Percentiles rank a stretch among this genome's conserved stretches.
These are phyloP conservation scores for Aphyosemion australe DNA, from an alignment of 2,113 vertebrate genomes.

Conservation along the genomic window DNA sequence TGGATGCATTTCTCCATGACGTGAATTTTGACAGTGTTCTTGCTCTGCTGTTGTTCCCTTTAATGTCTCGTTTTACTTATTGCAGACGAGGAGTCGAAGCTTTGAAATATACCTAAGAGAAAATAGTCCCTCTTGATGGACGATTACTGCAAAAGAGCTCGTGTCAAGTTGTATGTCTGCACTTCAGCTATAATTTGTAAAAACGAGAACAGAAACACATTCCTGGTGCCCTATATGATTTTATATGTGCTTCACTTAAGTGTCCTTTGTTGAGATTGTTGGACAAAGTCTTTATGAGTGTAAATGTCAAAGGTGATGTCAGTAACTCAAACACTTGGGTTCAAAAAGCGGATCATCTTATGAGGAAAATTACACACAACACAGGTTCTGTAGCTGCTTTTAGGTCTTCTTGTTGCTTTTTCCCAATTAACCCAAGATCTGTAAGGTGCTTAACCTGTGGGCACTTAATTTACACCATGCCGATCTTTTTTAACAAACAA, in stretches of 20 bases:
- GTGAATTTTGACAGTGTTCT: slow-evolving; percentile 21
- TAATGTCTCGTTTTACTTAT: slow-evolving; percentile 18
- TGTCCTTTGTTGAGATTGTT: slow-evolving; percentile 31
- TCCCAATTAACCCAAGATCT: slow-evolving; percentile 60
- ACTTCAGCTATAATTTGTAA: slow-evolving; percentile 23
- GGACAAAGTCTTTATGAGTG: slow-evolving; percentile 21
- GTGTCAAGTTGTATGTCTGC: slow-evolving; percentile 18
- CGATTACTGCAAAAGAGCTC: slow-evolving; percentile 4
- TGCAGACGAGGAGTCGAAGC: slow-evolving; percentile 20
- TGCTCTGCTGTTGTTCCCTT: slow-evolving; percentile 14
- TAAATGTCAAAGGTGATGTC: slow-evolving; percentile 62
- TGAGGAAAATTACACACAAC: slow-evolving; percentile 15
- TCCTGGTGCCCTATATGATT: slow-evolving; percentile 7
- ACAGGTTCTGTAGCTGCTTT: neutral
- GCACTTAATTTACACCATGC: slow-evolving; percentile 54
- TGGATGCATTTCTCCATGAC: slow-evolving; percentile 58
- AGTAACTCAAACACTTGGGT: slow-evolving; percentile 21
- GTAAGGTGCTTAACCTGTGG: slow-evolving; percentile 45
- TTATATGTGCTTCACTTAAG: slow-evolving; percentile 14
- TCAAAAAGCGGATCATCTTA: slow-evolving; percentile 15
- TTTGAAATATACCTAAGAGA: slow-evolving; percentile 25
- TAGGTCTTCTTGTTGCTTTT: slow-evolving; percentile 19
- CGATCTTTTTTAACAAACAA: slow-evolving; percentile 42
- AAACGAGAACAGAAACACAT: slow-evolving; percentile 8
- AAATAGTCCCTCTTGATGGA: slow-evolving; percentile 14